These are phyloP conservation scores for Pangasianodon gigas DNA, from an alignment of 2,113 vertebrate species.

Conservation along the genomic window DNA sequence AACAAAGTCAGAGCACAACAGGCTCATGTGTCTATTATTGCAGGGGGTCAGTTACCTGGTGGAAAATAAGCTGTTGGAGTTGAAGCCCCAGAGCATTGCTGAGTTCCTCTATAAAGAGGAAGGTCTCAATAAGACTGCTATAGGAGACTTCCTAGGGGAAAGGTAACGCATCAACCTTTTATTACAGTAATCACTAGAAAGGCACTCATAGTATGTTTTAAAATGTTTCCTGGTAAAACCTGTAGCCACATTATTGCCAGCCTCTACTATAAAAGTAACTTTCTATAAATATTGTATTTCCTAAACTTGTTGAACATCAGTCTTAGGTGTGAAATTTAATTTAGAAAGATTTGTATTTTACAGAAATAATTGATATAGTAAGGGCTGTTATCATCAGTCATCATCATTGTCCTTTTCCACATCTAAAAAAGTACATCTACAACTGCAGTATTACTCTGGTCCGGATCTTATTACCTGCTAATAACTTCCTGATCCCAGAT, in stretches of 20 bases:
- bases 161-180: conserved; percentile 72
- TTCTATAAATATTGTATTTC: neutral
- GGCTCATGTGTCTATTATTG: conserved; percentile 2
- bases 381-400: neutral
- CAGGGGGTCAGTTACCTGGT: conserved; percentile 88
- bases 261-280: neutral
- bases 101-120: conserved; percentile 92
- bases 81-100: conserved; percentile 75
- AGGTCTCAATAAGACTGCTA: conserved; percentile 93
- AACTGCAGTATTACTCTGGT: neutral
- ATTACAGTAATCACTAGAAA: neutral
- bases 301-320: neutral
- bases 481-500: neutral
- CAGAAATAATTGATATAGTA: neutral
- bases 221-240: neutral
- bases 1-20: neutral
- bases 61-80: conserved; percentile 79
- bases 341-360: neutral
- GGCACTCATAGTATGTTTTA: neutral
- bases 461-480: neutral
- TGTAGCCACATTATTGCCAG: neutral
- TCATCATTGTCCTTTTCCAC: neutral
- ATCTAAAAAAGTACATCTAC: neutral
- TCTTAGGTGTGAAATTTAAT: neutral
- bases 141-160: conserved; percentile 90